Evolutionary conservation across 2,888 invertebrate genomes (phyloP), one percentile per base, ranked within the genome.

Genomic region (Hemicrepidius hirtus): DNA sequence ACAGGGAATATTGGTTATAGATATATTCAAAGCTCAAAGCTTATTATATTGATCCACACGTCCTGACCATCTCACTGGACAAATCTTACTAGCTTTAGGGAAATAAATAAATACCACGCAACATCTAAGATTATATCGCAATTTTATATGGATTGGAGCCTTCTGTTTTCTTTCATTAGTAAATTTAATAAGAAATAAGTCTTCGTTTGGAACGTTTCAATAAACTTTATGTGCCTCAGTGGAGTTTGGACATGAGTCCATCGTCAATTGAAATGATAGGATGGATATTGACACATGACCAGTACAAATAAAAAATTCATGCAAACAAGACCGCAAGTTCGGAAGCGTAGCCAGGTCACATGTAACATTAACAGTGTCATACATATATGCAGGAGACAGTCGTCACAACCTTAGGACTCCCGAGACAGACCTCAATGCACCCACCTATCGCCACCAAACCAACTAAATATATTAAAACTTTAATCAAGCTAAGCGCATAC

Each of bases 381-480:
- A 72, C 77, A 77, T 77, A 72, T 71, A 77, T 77, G 74, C 60
- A 76, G 65, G 66, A 73, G 75, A 62, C 69, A 71, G 66, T 75
- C 70, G 60, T 71, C 70, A 73, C 65, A 66, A 65, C 69, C 71
- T 73, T 68, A 66, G 71, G 60, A 59, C 67, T 73, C 75, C 63
- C 71, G 75, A 73, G 75, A 75, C 75, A 53, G 59, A 62, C 67
- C 50, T 74, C 71, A 57, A 44, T 67, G 71, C 69, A 72, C 72
- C 65, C 68, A 70, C 68, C 67, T 71, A 72, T 65, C 50, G 63
- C 71, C 62, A 71, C 65, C 71, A 66, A 63, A 68, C 74, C 70
- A 73, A 70, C 75, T 76, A 77, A 76, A 78, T 78, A 78, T 76
- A 73, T 76, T 78, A 73, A 76, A 78, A 78, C 74, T 78, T 78